Evolutionary conservation across 2,888 invertebrate species (phyloP), one percentile per base, ranked within the genome.

Genomic region (Caenorhabditis sp.): DNA sequence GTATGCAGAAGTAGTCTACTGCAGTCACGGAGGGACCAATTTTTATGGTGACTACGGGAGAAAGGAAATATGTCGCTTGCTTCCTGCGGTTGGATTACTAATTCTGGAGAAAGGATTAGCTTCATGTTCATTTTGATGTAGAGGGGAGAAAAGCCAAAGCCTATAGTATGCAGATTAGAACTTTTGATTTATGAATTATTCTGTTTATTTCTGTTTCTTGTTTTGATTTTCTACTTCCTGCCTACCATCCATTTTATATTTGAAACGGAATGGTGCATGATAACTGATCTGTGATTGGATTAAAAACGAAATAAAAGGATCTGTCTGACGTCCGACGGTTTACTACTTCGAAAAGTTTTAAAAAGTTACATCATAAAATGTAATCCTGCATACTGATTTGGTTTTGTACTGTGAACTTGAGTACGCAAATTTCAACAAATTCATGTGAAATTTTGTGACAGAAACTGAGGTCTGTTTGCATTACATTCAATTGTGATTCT

Each of bases 31-130:
- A 16, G 24, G 38, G 22, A 28, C 66, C 68, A 35, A 54, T 77
- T 77, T 70, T 77, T 77, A 77, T 77, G 61, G 77, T 59, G 31
- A 28, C 64, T 41, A 58, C 68, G 31, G 49, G 59, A 49, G 51
- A 35, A 31, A 28, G 64, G 31, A 19, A n/a, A 56, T 47, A 68
- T 68, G 26, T 68, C 51, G 26, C 47, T 61, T 68, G 69, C 61
- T 64, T 14, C 26, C 44, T 28, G 47, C 16, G 35, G 35, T 31
- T 61, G 61, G 68, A 76, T 77, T 77, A 77, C 77, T 69, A 77
- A 77, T 77, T 77, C 63, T 63, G 69, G 38, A 76, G 51, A n/a
- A n/a, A 51, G 77, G 70, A 79, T 79, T 79, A 70, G 61, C 41
- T 68, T 35, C 28, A 70, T 70, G 56, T 70, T 44, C 14, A 22